These are phyloP conservation scores for Erpornis zantholeuca DNA, from an alignment of 2,113 vertebrate genomes.

Conservation along the genomic window DNA sequence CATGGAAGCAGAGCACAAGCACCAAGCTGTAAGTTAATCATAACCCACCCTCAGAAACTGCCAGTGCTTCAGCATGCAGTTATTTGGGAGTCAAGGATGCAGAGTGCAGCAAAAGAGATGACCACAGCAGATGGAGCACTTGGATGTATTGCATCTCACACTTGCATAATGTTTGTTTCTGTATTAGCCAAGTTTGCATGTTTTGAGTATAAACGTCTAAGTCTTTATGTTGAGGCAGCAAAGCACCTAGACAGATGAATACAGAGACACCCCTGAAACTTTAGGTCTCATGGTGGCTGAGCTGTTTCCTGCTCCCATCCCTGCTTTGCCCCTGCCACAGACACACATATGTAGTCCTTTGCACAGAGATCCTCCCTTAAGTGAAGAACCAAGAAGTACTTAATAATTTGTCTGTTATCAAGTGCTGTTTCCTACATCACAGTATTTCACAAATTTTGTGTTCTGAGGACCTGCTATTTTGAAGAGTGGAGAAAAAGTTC, in stretches of 20 bases:
- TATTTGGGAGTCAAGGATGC: neutral
- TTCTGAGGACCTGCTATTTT: neutral
- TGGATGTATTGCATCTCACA: neutral
- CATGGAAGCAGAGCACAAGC: neutral
- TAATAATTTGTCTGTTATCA: neutral
- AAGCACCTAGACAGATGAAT: neutral
- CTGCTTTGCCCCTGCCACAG: neutral
- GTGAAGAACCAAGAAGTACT: neutral
- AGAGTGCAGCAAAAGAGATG: neutral
- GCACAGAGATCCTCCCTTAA: neutral
- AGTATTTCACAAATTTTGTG: neutral
- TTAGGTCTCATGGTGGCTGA: neutral
- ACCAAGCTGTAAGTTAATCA: constrained; percentile 53
- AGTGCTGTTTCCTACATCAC: neutral
- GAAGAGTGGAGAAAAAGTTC: neutral
- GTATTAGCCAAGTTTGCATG: neutral
- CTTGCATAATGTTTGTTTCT: neutral
- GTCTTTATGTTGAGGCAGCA: neutral
- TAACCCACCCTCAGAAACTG: neutral
- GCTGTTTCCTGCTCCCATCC: neutral
- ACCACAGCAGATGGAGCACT: neutral
- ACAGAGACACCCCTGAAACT: neutral
- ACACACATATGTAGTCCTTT: neutral
- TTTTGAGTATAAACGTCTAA: neutral
- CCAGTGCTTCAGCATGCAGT: neutral